Base-by-base conservation (phyloP, 2,113 vertebrate species). In the Glaucomys volans region DNA sequence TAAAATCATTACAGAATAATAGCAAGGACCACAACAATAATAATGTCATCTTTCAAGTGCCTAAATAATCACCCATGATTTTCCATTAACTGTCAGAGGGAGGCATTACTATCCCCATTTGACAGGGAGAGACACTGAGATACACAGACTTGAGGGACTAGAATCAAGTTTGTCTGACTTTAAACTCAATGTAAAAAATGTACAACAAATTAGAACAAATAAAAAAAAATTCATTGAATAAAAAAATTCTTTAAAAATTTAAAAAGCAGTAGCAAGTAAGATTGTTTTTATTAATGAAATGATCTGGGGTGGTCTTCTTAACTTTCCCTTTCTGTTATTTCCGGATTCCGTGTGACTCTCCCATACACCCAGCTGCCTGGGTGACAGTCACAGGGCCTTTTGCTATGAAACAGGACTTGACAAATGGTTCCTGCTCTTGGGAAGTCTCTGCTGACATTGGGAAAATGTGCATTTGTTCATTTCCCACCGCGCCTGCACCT, bases 261-360 rank as follows among this genome's bases (percentile, higher is more conserved):
- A 37, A 32, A 37, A 75, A 64, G 8, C 67, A 72, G 40, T 86
- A 96, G 80, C 93, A 97, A 97, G 93, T 87, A 85, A 47, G 12
- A 50, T 81, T 82, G 75, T 11, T 32, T 50, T 93, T 50, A 30
- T 40, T 64, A 75, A 50, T 40, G 69, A 79, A 87, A 87, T 35
- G n/a, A 28, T 57, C 30, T 11, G 16, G 20, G 20, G 11, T 22
- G 44, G 32, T n/a, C 18, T 66, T 92, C 20, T 64, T 94, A 44
- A 18, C 26, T 64, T 37, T 37, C 59, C 57, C 28, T 69, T 14
- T 26, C 20, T 89, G 11, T 26, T 26, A 90, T 74, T 74, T 17
- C 32, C 42, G 37, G 22, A 14, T 28, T 85, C 42, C 3, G 4
- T 4, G 22, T 32, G 28, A 76, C 7, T 62, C 2, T 13, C 9